These are phyloP conservation scores for Cerastis rubricosa DNA, from an alignment of 2,888 invertebrate genomes.

Conservation along the genomic window DNA sequence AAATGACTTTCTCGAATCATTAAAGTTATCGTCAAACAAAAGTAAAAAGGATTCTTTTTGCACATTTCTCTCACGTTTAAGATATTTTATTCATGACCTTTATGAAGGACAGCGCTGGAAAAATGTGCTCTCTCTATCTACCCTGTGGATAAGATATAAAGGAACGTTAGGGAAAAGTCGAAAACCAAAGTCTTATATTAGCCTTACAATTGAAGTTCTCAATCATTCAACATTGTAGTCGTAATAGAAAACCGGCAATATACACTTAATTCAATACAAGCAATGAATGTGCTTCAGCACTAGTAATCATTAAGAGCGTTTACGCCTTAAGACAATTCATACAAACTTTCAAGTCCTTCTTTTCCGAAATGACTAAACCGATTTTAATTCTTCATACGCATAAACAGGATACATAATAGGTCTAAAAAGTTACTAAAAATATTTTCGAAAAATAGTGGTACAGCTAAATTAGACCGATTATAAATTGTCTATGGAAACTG, in stretches of 20 bases:
- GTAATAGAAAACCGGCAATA: background rate
- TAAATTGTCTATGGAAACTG: too few relatives aligned
- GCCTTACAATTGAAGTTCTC: conserved; percentile 13
- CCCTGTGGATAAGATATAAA: conserved; percentile 8
- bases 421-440: too few relatives aligned
- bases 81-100: conserved; percentile 37
- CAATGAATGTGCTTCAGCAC: background rate
- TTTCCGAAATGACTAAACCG: too few relatives aligned
- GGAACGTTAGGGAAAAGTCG: background rate
- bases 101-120: conserved; percentile 8
- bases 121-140: background rate
- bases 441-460: too few relatives aligned
- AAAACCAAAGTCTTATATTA: conserved; percentile 2
- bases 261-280: conserved; percentile 2
- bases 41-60: conserved; percentile 8
- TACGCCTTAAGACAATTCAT: too few relatives aligned
- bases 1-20: conserved; percentile 8
- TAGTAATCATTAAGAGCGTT: conserved; percentile 18
- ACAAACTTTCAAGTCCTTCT: too few relatives aligned
- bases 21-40: conserved; percentile 7
- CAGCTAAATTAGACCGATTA: too few relatives aligned
- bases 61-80: conserved; percentile 1
- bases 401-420: too few relatives aligned
- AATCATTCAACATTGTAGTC: conserved; percentile 5
- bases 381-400: too few relatives aligned